Base-by-base conservation (phyloP, 2,113 vertebrate species). In the Ardeotis arabs region DNA sequence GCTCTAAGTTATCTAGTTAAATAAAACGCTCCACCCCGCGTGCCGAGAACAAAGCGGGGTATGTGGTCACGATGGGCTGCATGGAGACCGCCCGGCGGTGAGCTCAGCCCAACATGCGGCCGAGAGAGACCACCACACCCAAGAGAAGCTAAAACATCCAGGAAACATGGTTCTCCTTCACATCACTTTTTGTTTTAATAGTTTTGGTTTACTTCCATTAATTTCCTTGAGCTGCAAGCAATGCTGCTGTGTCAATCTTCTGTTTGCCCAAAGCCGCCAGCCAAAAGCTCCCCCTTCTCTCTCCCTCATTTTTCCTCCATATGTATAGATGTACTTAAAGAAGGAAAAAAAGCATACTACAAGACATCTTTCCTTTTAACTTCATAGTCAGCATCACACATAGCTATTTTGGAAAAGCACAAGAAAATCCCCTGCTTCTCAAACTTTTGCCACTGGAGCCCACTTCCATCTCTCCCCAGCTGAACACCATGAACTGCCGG, bases 51-150 rank as follows among this genome's bases (percentile, higher is more conserved):
- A 64, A n/a, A 92, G 90, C 1, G 0, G 76, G 90, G 35, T 25
- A 0, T 0, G 0, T 5, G 8, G 59, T 69, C 76, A 35, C 1
- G 1, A 59, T 13, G 1, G 23, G 39, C 59, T 14, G 33, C 2
- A 2, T 0, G 1, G 84, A 20, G 78, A 70, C 70, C 1, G 45
- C 85, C 69, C 24, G 0, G 59, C 2, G 0, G 41, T 94, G 96
- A 96, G 95, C 85, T 96, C 96, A 95, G 79, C 79, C 76, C 13
- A 0, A 68, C 76, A 6, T 5, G 56, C 7, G 0, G 86, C 92
- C 96, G 96, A 35, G 45, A 96, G 78, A 83, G 45, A 89, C 89
- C 87, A 90, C 95, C 96, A 94, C 95, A 93, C 95, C 95, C 93
- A 87, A 31, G 55, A 95, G 74, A 64, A 89, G 90, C 68, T 85